phyloP scores from a whole-genome alignment of 2,888 invertebrate genomes.

The Poecilobothrus nobilitatus region DNA sequence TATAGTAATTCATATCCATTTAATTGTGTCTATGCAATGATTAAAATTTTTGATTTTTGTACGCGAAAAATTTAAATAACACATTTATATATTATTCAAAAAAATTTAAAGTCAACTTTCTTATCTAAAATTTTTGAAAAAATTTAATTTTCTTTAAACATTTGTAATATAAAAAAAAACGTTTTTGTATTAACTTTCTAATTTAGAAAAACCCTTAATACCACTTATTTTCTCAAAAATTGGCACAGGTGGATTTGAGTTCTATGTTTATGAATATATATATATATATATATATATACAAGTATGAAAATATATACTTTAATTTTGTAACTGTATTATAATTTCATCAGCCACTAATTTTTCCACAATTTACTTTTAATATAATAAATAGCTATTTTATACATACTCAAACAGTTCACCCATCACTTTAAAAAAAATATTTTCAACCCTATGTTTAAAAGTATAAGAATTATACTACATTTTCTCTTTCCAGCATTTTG shows the following conservation, averaged over 20 bases:
- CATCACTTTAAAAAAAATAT: not conserved
- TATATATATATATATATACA: conserved; percentile 29
- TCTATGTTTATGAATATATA: not conserved
- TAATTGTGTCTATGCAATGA: too few species aligned
- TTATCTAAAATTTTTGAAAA: too few species aligned
- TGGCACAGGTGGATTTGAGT: not conserved
- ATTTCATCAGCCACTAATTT: conserved; percentile 45
- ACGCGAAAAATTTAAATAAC: too few species aligned
- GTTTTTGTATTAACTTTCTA: too few species aligned
- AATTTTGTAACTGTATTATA: conserved; percentile 36
- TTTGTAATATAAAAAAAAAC: too few species aligned
- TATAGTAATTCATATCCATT: too few species aligned
- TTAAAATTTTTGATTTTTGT: too few species aligned
- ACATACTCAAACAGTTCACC: not conserved
- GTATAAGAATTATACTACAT: not conserved
- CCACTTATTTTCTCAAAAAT: not conserved
- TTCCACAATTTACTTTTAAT: conserved; percentile 47
- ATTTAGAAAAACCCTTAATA: too few species aligned
- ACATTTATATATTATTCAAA: too few species aligned
- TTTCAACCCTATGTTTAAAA: conserved; percentile 17
- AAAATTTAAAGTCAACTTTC: too few species aligned
- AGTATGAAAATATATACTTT: too few species aligned
- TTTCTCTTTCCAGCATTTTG: not conserved
- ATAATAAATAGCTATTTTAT: conserved; percentile 33
- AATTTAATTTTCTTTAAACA: too few species aligned